phyloP scores from a whole-genome alignment of 2,888 invertebrate genomes.

The Bombylius major region DNA sequence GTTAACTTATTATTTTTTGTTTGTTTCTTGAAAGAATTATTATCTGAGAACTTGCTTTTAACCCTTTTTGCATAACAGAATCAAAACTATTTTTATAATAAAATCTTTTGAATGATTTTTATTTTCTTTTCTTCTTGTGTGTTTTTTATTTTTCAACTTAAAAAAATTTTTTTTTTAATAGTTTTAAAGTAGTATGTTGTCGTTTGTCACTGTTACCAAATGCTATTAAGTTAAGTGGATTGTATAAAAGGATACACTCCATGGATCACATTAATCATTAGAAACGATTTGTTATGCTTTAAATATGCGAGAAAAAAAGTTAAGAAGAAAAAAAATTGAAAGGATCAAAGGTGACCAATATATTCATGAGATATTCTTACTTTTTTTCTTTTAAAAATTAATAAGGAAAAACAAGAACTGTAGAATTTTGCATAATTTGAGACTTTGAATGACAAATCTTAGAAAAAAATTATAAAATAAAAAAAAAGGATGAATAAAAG shows the following conservation, averaged over 20 bases:
- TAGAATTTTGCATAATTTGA: no score
- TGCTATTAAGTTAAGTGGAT: slow-evolving; percentile 13
- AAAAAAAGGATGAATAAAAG: no score
- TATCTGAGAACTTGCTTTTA: not conserved
- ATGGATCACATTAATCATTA: slow-evolving; percentile 4
- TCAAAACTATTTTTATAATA: no score
- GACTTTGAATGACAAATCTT: no score
- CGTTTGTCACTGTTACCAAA: slow-evolving; percentile 9
- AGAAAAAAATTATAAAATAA: no score
- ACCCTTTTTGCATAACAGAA: not conserved
- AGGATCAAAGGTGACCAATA: slow-evolving; percentile 1
- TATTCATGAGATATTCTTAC: not conserved
- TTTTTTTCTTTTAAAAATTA: no score
- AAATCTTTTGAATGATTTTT: no score
- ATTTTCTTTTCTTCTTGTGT: not conserved
- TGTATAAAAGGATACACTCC: slow-evolving; percentile 6
- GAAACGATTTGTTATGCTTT: slow-evolving; percentile 3
- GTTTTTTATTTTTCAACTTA: no score
- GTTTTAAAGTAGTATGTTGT: slow-evolving; percentile 3
- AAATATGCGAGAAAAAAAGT: not conserved
- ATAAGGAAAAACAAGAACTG: no score
- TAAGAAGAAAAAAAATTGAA: not conserved
- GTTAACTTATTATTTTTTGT: no score
- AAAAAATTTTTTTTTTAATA: not conserved
- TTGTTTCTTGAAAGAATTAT: not conserved